Evolutionary conservation across 2,888 invertebrate genomes (phyloP).

Genomic region (Cephus sareptanus): DNA sequence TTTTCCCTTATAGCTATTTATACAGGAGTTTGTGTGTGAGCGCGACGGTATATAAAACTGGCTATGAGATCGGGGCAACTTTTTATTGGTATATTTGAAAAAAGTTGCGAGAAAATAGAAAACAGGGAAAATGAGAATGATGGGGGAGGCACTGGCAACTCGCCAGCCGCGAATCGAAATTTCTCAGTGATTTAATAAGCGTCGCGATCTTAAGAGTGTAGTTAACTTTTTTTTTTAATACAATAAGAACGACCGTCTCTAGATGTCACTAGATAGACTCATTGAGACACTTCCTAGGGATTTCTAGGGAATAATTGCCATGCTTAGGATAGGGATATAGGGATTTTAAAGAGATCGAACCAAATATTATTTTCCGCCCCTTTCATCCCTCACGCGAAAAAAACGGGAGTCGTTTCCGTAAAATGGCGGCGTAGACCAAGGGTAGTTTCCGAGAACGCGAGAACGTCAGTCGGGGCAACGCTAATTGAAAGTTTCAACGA

Average conservation of each 20-base stretch:
- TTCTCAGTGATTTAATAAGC: conserved; percentile 49
- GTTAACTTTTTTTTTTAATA: not conserved
- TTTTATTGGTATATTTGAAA: not conserved
- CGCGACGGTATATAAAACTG: not conserved
- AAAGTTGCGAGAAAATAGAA: not conserved
- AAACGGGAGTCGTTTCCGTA: not conserved
- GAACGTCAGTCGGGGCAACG: not conserved
- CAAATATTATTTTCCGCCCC: not conserved
- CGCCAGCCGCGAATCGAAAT: conserved; percentile 40
- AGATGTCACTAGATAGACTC: not conserved
- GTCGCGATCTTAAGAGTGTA: conserved; percentile 26
- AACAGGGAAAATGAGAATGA: not conserved
- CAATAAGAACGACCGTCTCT: not conserved
- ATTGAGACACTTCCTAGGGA: not conserved
- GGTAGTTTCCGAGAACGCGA: not conserved
- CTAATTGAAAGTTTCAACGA: conserved; percentile 3
- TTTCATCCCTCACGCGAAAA: not conserved
- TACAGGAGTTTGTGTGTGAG: not conserved
- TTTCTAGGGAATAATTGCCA: not conserved
- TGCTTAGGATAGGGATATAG: too few species aligned
- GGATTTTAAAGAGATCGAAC: not conserved
- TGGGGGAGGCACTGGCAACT: conserved; percentile 24
- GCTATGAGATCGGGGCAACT: not conserved
- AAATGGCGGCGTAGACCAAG: not conserved
- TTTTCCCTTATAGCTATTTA: not conserved